A percentile compares a stretch with the other conserved stretches of the same genome.
phyloP scores from a whole-genome alignment of 2,888 invertebrate genomes.

The Ophioninae sp. region DNA sequence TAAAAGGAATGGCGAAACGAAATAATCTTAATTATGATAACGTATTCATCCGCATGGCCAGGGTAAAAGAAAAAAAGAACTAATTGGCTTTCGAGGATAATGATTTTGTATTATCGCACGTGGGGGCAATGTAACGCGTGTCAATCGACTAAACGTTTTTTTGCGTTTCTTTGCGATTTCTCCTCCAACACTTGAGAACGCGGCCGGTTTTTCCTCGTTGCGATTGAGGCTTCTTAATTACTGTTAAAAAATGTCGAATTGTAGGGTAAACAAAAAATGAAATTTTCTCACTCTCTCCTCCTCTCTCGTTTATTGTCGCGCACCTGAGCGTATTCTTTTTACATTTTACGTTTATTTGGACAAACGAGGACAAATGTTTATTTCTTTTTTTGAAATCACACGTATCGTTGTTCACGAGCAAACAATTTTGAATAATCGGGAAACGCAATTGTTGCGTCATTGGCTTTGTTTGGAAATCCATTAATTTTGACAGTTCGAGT shows the following conservation, averaged over 20 bases:
- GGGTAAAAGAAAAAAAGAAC: not conserved
- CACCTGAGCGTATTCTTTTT: not conserved
- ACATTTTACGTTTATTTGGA: not conserved
- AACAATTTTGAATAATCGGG: not conserved
- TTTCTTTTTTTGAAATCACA: not conserved
- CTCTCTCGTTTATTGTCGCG: not conserved
- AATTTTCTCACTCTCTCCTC: not conserved
- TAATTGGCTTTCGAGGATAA: not conserved
- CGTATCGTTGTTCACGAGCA: not conserved
- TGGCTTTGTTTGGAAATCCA: not conserved
- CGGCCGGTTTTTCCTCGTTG: not conserved
- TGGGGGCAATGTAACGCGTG: not conserved
- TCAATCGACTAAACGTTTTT: not conserved
- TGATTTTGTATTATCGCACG: not conserved
- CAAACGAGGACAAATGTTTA: not conserved
- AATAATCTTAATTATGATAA: not conserved
- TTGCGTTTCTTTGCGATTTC: too few species aligned
- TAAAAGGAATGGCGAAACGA: not conserved
- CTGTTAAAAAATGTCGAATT: not conserved
- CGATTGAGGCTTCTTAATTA: not conserved
- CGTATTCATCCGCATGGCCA: not conserved
- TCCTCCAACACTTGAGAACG: conserved; percentile 1
- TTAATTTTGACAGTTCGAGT: not conserved
- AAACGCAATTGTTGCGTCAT: not conserved
- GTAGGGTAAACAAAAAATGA: not conserved